Evolutionary conservation across 2,888 invertebrate species (phyloP).

Genomic region (Norana najaformis): DNA sequence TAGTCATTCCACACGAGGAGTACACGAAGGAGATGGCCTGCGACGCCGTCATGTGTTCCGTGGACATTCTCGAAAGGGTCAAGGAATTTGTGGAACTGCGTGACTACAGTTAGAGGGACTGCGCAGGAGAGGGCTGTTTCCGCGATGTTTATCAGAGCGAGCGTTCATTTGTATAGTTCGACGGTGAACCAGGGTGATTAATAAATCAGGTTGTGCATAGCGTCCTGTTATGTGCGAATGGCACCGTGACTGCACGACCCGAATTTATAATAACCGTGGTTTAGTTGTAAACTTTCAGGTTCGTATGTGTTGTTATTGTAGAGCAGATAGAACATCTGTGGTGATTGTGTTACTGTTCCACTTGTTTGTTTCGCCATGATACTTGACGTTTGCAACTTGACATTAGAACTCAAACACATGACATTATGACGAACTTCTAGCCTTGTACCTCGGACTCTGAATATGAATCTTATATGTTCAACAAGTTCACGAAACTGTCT

Average conservation of each 20-base stretch:
- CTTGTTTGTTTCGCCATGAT: not conserved
- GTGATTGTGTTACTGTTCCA: not conserved
- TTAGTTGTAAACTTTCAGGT: not conserved
- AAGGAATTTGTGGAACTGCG: conserved; percentile 43
- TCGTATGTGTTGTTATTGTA: not conserved
- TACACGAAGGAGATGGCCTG: conserved; percentile 40
- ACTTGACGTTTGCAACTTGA: conserved; percentile 13
- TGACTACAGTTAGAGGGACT: conserved; percentile 26
- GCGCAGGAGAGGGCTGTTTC: not conserved
- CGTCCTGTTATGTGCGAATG: not conserved
- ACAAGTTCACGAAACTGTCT: not conserved
- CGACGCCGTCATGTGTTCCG: conserved; percentile 39
- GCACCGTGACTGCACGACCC: not conserved
- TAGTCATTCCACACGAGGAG: conserved; percentile 39
- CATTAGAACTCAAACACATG: not conserved
- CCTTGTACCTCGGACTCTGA: not conserved
- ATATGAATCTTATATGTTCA: not conserved
- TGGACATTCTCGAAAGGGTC: conserved; percentile 40
- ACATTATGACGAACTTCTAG: not conserved
- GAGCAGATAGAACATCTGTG: not conserved
- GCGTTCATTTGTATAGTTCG: conserved; percentile 8
- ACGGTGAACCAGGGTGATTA: not conserved
- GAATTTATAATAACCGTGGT: not conserved
- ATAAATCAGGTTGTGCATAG: not conserved
- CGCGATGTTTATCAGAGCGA: not conserved